These are phyloP conservation scores for Acleris holmiana DNA, from an alignment of 2,888 invertebrate species.

Conservation along the genomic window DNA sequence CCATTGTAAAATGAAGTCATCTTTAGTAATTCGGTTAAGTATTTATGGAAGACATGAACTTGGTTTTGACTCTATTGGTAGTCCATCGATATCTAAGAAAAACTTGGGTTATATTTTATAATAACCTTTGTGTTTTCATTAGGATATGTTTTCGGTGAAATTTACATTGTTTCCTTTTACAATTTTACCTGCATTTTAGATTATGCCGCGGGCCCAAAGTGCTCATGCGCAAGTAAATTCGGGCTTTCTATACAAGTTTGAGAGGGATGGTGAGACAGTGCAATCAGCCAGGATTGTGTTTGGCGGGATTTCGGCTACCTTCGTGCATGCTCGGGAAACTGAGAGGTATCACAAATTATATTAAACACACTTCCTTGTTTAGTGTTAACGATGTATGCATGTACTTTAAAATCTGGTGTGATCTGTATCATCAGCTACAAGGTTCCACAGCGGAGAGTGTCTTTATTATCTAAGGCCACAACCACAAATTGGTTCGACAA, in stretches of 20 bases:
- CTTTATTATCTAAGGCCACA: too few relatives aligned
- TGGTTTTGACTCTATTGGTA: too few relatives aligned
- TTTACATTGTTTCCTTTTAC: neutral
- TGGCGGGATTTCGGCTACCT: slow-evolving; percentile 81
- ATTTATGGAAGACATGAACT: too few relatives aligned
- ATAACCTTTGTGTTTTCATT: too few relatives aligned
- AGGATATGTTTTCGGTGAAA: neutral
- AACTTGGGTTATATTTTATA: too few relatives aligned
- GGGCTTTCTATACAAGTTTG: slow-evolving; percentile 87
- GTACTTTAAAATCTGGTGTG: too few relatives aligned
- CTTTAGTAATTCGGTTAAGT: too few relatives aligned
- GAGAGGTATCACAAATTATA: slow-evolving; percentile 73
- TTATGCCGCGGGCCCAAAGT: slow-evolving; percentile 89
- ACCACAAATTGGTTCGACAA: too few relatives aligned
- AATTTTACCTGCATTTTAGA: slow-evolving; percentile 68
- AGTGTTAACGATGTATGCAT: neutral
- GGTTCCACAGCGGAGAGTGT: too few relatives aligned
- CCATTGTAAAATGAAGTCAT: too few relatives aligned
- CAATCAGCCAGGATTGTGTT: slow-evolving; percentile 85
- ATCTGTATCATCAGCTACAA: too few relatives aligned
- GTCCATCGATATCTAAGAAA: too few relatives aligned
- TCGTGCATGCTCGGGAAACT: slow-evolving; percentile 84
- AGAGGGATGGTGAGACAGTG: slow-evolving; percentile 51
- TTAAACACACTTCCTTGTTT: neutral
- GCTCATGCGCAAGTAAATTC: slow-evolving; percentile 91